Percentiles rank a stretch among this genome's conserved stretches.
Conservation (phyloP, 2,888 invertebrate genomes). For the Melinaea menophilus region DNA sequence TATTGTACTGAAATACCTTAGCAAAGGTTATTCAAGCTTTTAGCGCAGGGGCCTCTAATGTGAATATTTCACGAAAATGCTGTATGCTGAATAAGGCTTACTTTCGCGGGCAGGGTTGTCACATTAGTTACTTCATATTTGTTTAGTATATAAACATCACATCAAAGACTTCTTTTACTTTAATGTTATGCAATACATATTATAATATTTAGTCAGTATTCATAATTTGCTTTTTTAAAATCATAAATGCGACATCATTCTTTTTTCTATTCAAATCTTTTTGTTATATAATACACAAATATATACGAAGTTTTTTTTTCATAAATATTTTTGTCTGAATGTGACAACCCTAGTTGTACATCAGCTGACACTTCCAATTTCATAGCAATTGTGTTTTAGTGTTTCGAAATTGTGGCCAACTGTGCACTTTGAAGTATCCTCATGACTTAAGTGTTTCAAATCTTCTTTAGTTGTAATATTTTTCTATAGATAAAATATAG, state of each 20-base stretch:
- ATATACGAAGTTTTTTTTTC: neutral
- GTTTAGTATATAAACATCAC: neutral
- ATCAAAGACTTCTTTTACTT: neutral
- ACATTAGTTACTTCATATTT: neutral
- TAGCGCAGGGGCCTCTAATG: conserved; percentile 18
- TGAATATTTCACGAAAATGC: conserved; percentile 21
- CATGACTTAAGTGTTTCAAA: neutral
- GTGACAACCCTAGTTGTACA: conserved; percentile 15
- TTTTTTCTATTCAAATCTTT: too few species aligned
- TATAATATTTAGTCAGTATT: too few species aligned
- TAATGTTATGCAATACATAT: too few species aligned
- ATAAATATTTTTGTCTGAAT: neutral
- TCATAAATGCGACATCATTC: too few species aligned
- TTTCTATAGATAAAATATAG: neutral
- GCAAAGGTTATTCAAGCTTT: conserved; percentile 8
- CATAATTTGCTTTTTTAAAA: too few species aligned
- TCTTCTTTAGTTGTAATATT: neutral
- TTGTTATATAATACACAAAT: too few species aligned
- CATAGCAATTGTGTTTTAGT: conserved; percentile 21
- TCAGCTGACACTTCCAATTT: conserved; percentile 25
- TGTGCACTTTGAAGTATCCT: conserved; percentile 17
- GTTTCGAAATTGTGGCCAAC: conserved; percentile 22
- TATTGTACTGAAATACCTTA: neutral
- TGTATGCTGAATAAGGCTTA: conserved; percentile 1
- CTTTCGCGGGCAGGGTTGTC: conserved; percentile 3